Conservation (phyloP, 2,113 vertebrate species). For the Merops nubicus region DNA sequence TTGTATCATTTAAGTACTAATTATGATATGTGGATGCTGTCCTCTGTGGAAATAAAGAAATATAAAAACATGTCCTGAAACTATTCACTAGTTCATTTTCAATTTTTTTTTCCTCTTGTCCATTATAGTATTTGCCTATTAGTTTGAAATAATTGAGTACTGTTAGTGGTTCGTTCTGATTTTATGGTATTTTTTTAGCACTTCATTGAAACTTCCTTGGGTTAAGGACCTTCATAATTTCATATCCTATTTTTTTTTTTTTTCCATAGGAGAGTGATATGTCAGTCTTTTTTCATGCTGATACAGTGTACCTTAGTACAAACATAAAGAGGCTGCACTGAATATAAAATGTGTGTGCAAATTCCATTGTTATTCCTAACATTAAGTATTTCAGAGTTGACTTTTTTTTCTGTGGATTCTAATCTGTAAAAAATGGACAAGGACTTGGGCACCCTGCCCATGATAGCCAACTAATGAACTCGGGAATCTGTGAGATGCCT, state of each 20-base stretch:
- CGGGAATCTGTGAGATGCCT: neutral
- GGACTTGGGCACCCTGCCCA: rapidly evolving
- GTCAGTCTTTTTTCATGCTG: neutral
- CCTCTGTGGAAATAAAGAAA: neutral
- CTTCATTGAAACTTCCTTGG: neutral
- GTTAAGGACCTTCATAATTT: neutral
- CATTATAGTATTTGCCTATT: neutral
- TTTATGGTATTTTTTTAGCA: neutral
- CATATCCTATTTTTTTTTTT: neutral
- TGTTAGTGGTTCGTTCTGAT: neutral
- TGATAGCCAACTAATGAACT: neutral
- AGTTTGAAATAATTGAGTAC: neutral
- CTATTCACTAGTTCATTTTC: rapidly evolving
- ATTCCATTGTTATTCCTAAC: neutral
- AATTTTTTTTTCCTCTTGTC: neutral
- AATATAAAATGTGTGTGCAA: neutral
- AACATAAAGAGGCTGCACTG: neutral
- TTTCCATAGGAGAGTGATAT: neutral
- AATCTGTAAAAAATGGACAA: neutral
- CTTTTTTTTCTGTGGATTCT: neutral
- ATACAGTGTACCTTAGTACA: neutral
- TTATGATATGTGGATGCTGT: neutral
- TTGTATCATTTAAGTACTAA: neutral
- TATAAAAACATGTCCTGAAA: neutral
- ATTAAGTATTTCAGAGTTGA: neutral